These are phyloP conservation scores for Zele albiditarsus DNA, from an alignment of 2,888 invertebrate species.

Conservation along the genomic window DNA sequence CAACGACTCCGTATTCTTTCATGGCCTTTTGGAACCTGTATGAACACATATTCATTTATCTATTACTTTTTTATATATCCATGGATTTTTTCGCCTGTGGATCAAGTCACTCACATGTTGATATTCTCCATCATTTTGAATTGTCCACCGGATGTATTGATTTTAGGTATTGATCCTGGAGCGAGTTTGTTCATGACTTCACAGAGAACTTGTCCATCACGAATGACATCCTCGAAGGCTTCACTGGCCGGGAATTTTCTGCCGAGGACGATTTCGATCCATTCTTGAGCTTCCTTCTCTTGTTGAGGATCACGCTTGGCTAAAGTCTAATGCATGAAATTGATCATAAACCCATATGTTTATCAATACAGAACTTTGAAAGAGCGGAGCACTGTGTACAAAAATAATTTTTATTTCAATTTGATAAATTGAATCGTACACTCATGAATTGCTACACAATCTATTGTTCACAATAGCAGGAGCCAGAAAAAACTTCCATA, in stretches of 20 bases:
- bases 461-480: background rate
- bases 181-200: constrained; percentile 94
- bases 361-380: no score
- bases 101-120: constrained; percentile 81
- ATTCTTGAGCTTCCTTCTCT: constrained; percentile 91
- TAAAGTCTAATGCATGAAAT: constrained; percentile 78
- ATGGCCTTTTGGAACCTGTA: constrained; percentile 88
- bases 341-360: background rate
- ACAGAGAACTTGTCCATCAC: constrained; percentile 94
- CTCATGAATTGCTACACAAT: background rate
- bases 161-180: constrained; percentile 91
- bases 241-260: constrained; percentile 90
- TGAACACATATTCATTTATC: constrained; percentile 8
- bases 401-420: background rate
- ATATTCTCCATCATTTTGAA: constrained; percentile 99
- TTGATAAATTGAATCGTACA: background rate
- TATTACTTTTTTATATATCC: background rate
- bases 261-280: constrained; percentile 91
- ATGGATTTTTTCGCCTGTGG: background rate
- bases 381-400: background rate
- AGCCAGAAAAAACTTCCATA: constrained; percentile 64
- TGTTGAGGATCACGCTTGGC: constrained; percentile 87
- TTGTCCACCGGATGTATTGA: constrained; percentile 95
- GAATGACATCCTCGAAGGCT: constrained; percentile 89
- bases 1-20: constrained; percentile 90